These are phyloP conservation scores for Ochropacha duplaris DNA, from an alignment of 2,888 invertebrate genomes.

Conservation along the genomic window DNA sequence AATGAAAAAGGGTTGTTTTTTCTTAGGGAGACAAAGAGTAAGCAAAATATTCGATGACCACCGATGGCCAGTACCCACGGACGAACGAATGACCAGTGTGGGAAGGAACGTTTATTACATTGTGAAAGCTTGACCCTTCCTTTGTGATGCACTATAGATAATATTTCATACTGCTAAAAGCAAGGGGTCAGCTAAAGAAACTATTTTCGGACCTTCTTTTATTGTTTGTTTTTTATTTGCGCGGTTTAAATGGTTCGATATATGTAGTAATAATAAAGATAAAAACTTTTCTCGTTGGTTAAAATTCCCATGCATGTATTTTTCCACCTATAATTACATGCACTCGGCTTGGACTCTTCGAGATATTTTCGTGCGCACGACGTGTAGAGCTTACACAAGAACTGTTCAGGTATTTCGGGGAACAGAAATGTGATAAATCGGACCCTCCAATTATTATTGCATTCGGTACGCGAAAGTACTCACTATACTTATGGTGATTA, in stretches of 20 bases:
- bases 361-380: conserved; percentile 80
- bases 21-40: conserved; percentile 57
- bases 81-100: conserved; percentile 72
- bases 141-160: conserved; percentile 59
- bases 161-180: conserved; percentile 50
- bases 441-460: conserved; percentile 81
- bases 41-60: conserved; percentile 73
- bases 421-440: conserved; percentile 80
- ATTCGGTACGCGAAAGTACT: conserved; percentile 78
- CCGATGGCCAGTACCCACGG: conserved; percentile 75
- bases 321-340: conserved; percentile 78
- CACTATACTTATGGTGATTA: conserved; percentile 77
- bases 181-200: conserved; percentile 61
- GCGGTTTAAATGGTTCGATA: conserved; percentile 61
- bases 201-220: conserved; percentile 38
- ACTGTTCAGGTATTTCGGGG: conserved; percentile 77
- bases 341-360: conserved; percentile 68
- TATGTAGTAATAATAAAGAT: conserved; percentile 61
- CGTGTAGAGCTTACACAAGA: conserved; percentile 78
- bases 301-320: conserved; percentile 75
- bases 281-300: conserved; percentile 50
- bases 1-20: conserved; percentile 65
- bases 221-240: conserved; percentile 73
- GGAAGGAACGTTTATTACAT: conserved; percentile 64
- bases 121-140: conserved; percentile 69